Conservation (phyloP, 2,888 invertebrate species). For the Cephus pulcher region DNA sequence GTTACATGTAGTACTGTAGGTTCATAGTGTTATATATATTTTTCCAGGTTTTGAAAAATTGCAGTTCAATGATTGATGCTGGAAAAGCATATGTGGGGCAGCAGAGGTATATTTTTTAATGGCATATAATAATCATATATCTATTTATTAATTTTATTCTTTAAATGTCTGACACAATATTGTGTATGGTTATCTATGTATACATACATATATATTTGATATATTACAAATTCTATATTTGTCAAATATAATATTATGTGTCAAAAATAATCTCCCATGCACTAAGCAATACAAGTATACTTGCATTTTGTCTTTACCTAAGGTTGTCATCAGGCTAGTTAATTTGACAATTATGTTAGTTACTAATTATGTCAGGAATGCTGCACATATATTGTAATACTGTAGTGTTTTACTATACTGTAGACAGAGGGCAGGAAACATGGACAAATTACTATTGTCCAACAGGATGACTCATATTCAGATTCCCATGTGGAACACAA, state of each 20-base stretch:
- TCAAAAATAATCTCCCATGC: not conserved
- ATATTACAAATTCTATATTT: not conserved
- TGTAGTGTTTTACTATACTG: not conserved
- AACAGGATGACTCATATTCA: constrained; percentile 47
- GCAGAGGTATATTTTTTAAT: constrained; percentile 78
- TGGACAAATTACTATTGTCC: constrained; percentile 39
- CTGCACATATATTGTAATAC: not conserved
- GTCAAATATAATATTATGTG: not conserved
- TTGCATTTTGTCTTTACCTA: not conserved
- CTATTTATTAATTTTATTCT: not conserved
- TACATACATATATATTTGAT: not conserved
- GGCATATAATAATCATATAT: constrained; percentile 9
- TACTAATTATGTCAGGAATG: not conserved
- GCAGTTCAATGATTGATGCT: constrained; percentile 89
- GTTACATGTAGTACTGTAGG: not conserved
- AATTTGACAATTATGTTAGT: not conserved
- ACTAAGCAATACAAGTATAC: not conserved
- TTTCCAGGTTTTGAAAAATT: constrained; percentile 81
- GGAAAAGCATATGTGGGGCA: constrained; percentile 93
- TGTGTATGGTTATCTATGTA: not conserved
- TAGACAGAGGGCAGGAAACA: constrained; percentile 35
- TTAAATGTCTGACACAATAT: not conserved
- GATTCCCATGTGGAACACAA: constrained; percentile 36
- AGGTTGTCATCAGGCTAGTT: not conserved
- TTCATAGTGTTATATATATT: constrained; percentile 14